A percentile compares a stretch with the other conserved stretches of the same genome.
phyloP scores from a whole-genome alignment of 2,888 invertebrate genomes.

The Euspilapteryx auroguttella region DNA sequence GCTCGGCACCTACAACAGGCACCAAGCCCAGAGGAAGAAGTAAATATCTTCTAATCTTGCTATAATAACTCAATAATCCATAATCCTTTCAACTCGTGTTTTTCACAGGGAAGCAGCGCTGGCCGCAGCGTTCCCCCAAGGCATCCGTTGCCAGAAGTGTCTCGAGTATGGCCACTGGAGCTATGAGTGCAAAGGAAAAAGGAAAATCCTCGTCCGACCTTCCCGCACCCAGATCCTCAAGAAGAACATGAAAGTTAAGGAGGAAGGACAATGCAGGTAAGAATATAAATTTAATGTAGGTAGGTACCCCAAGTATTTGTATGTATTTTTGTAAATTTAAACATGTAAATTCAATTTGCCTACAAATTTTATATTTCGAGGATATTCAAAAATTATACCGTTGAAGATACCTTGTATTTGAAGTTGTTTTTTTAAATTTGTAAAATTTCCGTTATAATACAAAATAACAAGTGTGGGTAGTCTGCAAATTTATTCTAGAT shows the following conservation, averaged over 20 bases:
- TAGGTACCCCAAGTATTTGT: no score
- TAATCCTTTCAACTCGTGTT: slow-evolving; percentile 6
- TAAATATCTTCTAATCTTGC: slow-evolving; percentile 13
- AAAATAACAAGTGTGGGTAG: no score
- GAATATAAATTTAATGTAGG: neutral
- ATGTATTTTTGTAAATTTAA: no score
- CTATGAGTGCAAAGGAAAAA: slow-evolving; percentile 88
- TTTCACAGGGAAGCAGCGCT: slow-evolving; percentile 57
- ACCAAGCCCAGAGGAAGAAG: slow-evolving; percentile 47
- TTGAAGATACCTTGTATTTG: no score
- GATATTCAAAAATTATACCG: no score
- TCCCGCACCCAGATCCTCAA: slow-evolving; percentile 82
- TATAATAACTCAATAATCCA: slow-evolving; percentile 3
- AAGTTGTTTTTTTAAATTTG: no score
- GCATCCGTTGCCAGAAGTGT: slow-evolving; percentile 89
- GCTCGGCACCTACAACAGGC: slow-evolving; percentile 48
- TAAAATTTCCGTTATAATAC: no score
- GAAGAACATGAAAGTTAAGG: slow-evolving; percentile 54
- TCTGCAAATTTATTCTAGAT: no score
- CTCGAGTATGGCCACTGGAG: slow-evolving; percentile 93
- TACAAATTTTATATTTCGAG: no score
- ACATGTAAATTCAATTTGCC: no score
- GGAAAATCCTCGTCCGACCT: slow-evolving; percentile 82
- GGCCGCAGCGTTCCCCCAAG: slow-evolving; percentile 70
- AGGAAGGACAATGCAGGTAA: slow-evolving; percentile 39